These are phyloP conservation scores for Rhamnusium bicolor DNA, from an alignment of 2,888 invertebrate genomes.

Conservation along the genomic window DNA sequence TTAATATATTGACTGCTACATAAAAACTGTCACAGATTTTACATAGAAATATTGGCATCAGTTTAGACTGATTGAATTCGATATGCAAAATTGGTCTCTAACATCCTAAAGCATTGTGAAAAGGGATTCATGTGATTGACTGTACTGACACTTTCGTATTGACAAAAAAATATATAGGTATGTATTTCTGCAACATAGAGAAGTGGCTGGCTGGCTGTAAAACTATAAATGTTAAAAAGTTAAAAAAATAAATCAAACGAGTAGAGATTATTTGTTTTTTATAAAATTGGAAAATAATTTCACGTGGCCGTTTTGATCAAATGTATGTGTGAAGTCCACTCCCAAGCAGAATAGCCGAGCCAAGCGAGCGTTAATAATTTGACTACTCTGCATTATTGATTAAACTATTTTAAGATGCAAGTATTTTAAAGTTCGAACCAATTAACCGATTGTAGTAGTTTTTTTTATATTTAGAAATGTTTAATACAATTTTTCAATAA, in stretches of 20 bases:
- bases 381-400: background rate
- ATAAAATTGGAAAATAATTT: background rate
- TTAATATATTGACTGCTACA: slow-evolving; percentile 16
- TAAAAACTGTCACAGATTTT: slow-evolving; percentile 2
- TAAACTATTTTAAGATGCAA: background rate
- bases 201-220: too few species aligned
- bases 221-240: too few species aligned
- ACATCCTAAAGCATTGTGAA: slow-evolving; percentile 1
- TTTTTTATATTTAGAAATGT: background rate
- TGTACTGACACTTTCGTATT: slow-evolving; percentile 24
- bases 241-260: background rate
- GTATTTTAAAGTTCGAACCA: background rate
- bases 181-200: background rate
- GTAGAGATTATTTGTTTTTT: background rate
- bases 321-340: background rate
- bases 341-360: background rate
- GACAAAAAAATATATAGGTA: slow-evolving; percentile 12
- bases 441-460: background rate
- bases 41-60: background rate
- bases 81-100: slow-evolving; percentile 22
- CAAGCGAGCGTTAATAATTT: background rate
- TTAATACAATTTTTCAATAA: too few species aligned
- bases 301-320: background rate
- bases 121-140: slow-evolving; percentile 17
- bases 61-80: slow-evolving; percentile 19